Percentiles rank a stretch among this genome's conserved stretches.
Conservation (phyloP, 1,140 invertebrate genomes). For the Caenorhabditis elegans region DNA sequence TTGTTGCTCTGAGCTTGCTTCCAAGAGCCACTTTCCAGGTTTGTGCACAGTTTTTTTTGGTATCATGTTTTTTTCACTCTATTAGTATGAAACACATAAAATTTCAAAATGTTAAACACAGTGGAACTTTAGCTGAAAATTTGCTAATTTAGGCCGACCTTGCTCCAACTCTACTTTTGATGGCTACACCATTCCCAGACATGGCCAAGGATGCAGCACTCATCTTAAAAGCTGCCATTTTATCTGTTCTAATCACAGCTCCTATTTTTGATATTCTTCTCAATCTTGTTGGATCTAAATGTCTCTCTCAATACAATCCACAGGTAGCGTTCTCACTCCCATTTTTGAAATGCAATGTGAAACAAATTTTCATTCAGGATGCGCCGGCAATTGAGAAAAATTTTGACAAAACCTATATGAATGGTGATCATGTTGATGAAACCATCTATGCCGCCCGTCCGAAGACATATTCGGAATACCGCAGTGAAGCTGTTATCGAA, state of each 20-base stretch:
- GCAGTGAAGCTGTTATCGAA: conserved; percentile 27
- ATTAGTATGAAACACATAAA: too few species aligned
- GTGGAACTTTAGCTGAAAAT: not conserved
- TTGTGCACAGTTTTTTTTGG: not conserved
- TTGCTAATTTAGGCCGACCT: conserved; percentile 7
- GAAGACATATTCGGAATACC: not conserved
- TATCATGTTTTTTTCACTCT: not conserved
- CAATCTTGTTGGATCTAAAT: not conserved
- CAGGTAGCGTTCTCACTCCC: not conserved
- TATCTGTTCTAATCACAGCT: conserved; percentile 43
- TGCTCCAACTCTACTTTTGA: not conserved
- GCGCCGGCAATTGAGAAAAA: not conserved
- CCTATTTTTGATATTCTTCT: conserved; percentile 43
- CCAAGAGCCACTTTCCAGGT: conserved; percentile 52
- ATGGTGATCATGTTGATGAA: conserved; percentile 9
- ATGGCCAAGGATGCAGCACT: not conserved
- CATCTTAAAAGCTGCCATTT: conserved; percentile 29
- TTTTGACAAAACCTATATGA: conserved; percentile 7
- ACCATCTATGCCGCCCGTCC: not conserved
- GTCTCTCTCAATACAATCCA: not conserved
- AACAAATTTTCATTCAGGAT: not conserved
- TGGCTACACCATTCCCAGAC: not conserved
- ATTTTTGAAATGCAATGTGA: too few species aligned
- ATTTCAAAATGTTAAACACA: too few species aligned
- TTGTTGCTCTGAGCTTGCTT: conserved; percentile 41